Percentiles rank a stretch among this genome's conserved stretches.
phyloP scores from a whole-genome alignment of 2,113 vertebrate species.

The Gallinago undulata region DNA sequence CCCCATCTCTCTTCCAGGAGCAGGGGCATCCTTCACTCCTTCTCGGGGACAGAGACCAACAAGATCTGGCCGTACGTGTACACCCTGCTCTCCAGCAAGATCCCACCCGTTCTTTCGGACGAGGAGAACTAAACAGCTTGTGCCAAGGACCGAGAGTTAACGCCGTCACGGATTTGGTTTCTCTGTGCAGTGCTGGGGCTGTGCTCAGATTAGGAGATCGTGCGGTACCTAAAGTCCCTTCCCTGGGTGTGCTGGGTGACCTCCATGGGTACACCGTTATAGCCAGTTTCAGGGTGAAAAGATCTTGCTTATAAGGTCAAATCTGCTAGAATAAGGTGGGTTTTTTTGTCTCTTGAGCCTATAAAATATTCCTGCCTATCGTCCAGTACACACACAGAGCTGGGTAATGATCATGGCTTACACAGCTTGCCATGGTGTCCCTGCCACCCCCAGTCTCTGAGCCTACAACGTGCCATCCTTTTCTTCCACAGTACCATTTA shows the following conservation, averaged over 20 bases:
- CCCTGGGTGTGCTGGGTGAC: background rate
- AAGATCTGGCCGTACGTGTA: constrained; percentile 96
- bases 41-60: constrained; percentile 96
- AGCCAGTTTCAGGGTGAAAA: background rate
- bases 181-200: constrained; percentile 8
- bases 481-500: background rate
- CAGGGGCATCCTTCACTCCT: constrained; percentile 90
- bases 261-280: background rate
- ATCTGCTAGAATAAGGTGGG: background rate
- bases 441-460: background rate
- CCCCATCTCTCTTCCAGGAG: constrained; percentile 74
- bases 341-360: background rate
- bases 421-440: background rate
- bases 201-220: background rate
- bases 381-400: background rate
- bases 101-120: constrained; percentile 71
- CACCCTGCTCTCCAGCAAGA: constrained; percentile 85
- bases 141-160: constrained; percentile 14
- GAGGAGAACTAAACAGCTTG: constrained; percentile 62
- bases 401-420: background rate
- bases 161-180: background rate
- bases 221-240: background rate
- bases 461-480: background rate
- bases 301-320: background rate
- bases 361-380: background rate